Percentiles rank a stretch among this genome's conserved stretches.
These are phyloP conservation scores for Leiothrix lutea DNA, from an alignment of 2,113 vertebrate species.

Conservation along the genomic window DNA sequence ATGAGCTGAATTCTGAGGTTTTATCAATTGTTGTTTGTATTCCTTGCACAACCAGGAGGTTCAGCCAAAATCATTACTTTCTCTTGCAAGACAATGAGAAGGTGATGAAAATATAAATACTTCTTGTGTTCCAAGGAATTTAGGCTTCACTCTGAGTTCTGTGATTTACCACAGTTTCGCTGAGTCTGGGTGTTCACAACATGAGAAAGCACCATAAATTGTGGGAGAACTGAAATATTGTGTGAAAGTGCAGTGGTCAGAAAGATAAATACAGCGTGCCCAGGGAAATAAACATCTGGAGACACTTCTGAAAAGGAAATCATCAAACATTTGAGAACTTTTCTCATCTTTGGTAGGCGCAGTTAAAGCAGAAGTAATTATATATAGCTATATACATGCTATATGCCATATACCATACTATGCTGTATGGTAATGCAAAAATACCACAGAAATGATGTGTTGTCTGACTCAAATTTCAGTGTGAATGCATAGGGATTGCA, in stretches of 20 bases:
- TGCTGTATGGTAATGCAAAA: not conserved
- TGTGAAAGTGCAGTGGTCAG: not conserved
- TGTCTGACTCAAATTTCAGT: not conserved
- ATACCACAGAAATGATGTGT: not conserved
- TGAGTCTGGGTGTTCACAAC: not conserved
- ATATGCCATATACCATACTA: too few relatives aligned
- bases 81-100: not conserved
- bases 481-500: not conserved
- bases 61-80: not conserved
- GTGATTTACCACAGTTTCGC: not conserved
- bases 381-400: accelerated
- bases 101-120: not conserved
- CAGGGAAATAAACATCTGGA: not conserved
- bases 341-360: not conserved
- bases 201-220: not conserved
- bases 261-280: not conserved
- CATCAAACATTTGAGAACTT: not conserved
- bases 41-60: not conserved
- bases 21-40: not conserved
- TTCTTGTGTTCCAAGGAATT: not conserved
- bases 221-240: not conserved
- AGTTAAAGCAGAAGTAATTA: not conserved
- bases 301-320: not conserved
- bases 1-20: not conserved
- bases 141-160: not conserved